Conservation (phyloP, 2,888 invertebrate species). For the Synanthedon andrenaeformis region DNA sequence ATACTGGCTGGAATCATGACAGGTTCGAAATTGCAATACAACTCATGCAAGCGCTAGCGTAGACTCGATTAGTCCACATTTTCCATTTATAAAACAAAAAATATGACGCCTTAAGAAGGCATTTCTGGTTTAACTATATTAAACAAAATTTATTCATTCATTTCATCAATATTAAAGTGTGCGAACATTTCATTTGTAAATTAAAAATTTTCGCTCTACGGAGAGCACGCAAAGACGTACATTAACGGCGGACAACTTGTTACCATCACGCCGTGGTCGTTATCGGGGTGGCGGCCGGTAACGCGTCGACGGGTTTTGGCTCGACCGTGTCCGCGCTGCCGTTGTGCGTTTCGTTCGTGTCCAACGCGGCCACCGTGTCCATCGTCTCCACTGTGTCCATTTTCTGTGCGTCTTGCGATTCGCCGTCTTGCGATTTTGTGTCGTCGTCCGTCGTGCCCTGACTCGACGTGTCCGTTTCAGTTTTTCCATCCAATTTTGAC, state of each 20-base stretch:
- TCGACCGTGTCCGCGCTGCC: conserved; percentile 27
- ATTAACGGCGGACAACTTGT: background rate
- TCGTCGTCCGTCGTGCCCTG: conserved; percentile 30
- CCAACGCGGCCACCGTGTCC: conserved; percentile 17
- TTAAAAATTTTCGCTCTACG: no score
- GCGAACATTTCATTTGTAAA: no score
- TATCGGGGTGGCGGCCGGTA: conserved; percentile 20
- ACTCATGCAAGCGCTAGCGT: no score
- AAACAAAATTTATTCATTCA: no score
- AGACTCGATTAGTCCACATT: no score
- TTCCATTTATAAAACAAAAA: no score
- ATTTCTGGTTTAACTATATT: no score
- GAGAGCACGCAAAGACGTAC: no score
- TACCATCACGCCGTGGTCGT: conserved; percentile 45
- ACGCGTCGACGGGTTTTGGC: conserved; percentile 23
- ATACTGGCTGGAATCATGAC: no score
- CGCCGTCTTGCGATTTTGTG: conserved; percentile 14
- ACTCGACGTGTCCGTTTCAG: conserved; percentile 37
- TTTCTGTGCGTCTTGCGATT: conserved; percentile 12
- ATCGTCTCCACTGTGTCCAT: conserved; percentile 11
- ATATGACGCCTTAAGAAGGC: no score
- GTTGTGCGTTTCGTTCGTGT: conserved; percentile 32
- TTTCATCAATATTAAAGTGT: no score
- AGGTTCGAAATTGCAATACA: no score
- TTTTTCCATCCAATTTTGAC: conserved; percentile 29